Percentiles rank a stretch among this genome's conserved stretches.
Evolutionary conservation across 2,888 invertebrate genomes (phyloP).

Genomic region (Bruchidius siliquastri): DNA sequence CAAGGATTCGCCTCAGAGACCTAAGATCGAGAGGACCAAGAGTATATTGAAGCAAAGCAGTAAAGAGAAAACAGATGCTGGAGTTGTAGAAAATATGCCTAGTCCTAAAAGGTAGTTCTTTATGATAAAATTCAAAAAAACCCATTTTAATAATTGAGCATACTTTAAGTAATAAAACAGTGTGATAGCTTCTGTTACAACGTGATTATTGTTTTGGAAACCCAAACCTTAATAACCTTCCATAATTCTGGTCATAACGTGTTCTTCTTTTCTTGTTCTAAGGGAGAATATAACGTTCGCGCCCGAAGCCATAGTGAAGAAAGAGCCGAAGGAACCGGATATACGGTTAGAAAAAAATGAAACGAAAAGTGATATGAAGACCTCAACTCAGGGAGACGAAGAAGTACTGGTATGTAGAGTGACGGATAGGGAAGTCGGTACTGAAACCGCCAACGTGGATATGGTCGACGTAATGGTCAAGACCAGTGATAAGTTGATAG

Average conservation of each 20-base stretch:
- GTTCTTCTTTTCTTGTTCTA: too few species aligned
- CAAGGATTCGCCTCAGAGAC: conserved; percentile 21
- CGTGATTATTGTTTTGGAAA: too few species aligned
- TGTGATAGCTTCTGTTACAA: too few species aligned
- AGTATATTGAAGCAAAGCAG: conserved; percentile 44
- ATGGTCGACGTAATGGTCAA: conserved; percentile 10
- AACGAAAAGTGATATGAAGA: conserved; percentile 1
- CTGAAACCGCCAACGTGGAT: conserved; percentile 11
- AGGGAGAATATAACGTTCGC: conserved; percentile 42
- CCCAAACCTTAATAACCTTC: too few species aligned
- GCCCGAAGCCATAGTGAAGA: conserved; percentile 15
- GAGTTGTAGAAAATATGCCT: conserved; percentile 24
- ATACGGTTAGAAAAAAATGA: conserved; percentile 1
- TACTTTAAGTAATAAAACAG: too few species aligned
- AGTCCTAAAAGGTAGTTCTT: conserved; percentile 40
- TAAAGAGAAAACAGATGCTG: conserved; percentile 37
- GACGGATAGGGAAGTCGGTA: conserved; percentile 5
- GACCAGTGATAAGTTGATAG: conserved; percentile 19
- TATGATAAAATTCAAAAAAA: too few species aligned
- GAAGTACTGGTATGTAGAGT: neutral
- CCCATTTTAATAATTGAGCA: too few species aligned
- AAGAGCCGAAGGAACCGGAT: conserved; percentile 5
- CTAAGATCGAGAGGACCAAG: conserved; percentile 41
- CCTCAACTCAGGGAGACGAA: neutral
- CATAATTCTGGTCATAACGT: too few species aligned